Evolutionary conservation across 2,113 vertebrate genomes (phyloP).

Genomic region (Apistogramma diplotaenia): DNA sequence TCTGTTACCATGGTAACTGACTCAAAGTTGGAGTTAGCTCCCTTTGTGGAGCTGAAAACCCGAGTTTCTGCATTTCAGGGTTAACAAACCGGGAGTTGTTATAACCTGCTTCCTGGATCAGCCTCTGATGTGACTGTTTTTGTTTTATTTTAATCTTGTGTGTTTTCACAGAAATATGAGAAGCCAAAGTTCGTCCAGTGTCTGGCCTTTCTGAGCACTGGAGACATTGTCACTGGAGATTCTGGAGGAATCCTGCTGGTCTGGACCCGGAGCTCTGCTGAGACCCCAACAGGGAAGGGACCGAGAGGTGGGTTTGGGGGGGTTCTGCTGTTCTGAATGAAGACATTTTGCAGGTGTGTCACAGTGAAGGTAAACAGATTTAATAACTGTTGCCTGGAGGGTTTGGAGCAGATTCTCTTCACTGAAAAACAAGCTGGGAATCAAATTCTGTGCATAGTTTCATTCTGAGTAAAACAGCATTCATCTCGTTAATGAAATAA

Average conservation of each 20-base stretch:
- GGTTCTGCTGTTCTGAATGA: neutral
- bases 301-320: conserved; percentile 82
- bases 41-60: too few species aligned
- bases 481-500: neutral
- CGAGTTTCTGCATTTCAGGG: too few species aligned
- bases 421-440: neutral
- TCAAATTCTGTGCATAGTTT: neutral
- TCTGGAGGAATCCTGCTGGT: conserved; percentile 92
- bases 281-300: conserved; percentile 88
- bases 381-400: too few species aligned
- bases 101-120: too few species aligned
- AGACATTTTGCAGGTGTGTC: neutral
- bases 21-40: too few species aligned
- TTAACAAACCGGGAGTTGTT: too few species aligned
- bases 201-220: conserved; percentile 90
- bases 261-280: conserved; percentile 88
- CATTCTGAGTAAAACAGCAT: neutral
- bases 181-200: conserved; percentile 98
- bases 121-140: too few species aligned
- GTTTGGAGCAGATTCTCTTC: neutral
- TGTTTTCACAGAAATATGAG: conserved; percentile 89
- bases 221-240: conserved; percentile 95
- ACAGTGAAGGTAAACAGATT: neutral
- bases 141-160: neutral
- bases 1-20: too few species aligned